These are phyloP conservation scores for Chiloscyllium punctatum DNA, from an alignment of 2,797 vertebrate genomes.

Conservation along the genomic window DNA sequence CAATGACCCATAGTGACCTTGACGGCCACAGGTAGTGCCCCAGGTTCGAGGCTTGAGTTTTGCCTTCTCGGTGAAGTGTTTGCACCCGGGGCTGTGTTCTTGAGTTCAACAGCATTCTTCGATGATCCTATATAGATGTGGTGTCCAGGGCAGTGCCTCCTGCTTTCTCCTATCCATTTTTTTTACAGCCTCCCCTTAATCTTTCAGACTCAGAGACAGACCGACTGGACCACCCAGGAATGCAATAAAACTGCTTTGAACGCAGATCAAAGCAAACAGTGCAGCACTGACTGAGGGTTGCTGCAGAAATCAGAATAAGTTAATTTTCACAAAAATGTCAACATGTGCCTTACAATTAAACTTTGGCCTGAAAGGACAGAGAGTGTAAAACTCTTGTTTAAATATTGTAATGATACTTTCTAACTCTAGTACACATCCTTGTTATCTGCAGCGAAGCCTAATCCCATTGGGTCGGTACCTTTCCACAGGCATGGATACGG, in stretches of 20 bases:
- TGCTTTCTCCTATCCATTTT: not conserved
- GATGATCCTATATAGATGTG: not conserved
- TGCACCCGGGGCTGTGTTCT: too few relatives aligned
- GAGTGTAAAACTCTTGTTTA: not conserved
- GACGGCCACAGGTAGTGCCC: not conserved
- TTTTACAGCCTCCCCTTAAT: not conserved
- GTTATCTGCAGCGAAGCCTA: not conserved
- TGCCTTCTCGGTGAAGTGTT: not conserved
- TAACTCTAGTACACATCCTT: not conserved
- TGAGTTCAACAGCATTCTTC: too few relatives aligned
- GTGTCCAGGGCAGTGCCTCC: not conserved
- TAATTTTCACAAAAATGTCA: not conserved
- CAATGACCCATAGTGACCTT: not conserved
- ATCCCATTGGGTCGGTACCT: not conserved
- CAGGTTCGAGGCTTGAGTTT: not conserved
- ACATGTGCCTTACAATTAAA: not conserved
- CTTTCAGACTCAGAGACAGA: not conserved
- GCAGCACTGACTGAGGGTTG: not conserved
- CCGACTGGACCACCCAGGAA: not conserved
- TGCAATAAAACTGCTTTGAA: not conserved
- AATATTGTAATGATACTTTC: not conserved
- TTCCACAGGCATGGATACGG: not conserved
- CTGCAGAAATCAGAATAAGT: too few relatives aligned
- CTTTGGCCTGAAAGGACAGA: not conserved
- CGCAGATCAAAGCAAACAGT: not conserved